phyloP scores from a whole-genome alignment of 1,140 invertebrate species.

The Drosophila nebulosa region DNA sequence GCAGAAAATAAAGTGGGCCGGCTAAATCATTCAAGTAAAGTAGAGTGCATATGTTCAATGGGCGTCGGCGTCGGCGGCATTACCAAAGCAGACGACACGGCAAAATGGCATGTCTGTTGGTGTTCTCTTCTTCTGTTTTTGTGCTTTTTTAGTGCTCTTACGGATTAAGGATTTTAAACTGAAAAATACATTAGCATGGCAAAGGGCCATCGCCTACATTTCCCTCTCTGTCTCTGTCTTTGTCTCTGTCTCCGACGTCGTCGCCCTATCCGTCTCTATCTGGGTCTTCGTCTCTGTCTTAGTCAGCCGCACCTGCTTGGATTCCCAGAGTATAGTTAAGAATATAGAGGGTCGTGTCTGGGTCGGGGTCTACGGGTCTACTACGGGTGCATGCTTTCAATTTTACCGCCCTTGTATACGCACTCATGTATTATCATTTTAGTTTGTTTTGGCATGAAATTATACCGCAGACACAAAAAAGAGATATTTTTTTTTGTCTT shows the following conservation, averaged over 20 bases:
- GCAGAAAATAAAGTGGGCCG: not conserved
- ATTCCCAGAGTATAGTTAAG: conserved; percentile 43
- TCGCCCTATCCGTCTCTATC: conserved; percentile 6
- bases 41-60: conserved; percentile 11
- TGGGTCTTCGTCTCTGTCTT: not conserved
- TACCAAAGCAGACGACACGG: conserved; percentile 44
- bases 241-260: too few relatives aligned
- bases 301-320: conserved; percentile 42
- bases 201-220: conserved; percentile 32
- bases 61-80: conserved; percentile 7
- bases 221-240: not conserved
- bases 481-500: conserved; percentile 5
- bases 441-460: conserved; percentile 40
- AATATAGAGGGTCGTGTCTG: not conserved
- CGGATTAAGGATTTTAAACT: conserved; percentile 73
- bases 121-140: not conserved
- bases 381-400: conserved; percentile 15
- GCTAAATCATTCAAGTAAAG: not conserved
- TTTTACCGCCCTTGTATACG: conserved; percentile 14
- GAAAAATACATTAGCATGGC: conserved; percentile 76
- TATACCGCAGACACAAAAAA: conserved; percentile 40
- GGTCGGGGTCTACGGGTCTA: not conserved
- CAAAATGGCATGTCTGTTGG: conserved; percentile 1
- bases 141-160: conserved; percentile 66
- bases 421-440: conserved; percentile 6